Percentiles rank a stretch among this genome's conserved stretches.
Conservation (phyloP, 1,140 invertebrate genomes). For the Myzus persicae region DNA sequence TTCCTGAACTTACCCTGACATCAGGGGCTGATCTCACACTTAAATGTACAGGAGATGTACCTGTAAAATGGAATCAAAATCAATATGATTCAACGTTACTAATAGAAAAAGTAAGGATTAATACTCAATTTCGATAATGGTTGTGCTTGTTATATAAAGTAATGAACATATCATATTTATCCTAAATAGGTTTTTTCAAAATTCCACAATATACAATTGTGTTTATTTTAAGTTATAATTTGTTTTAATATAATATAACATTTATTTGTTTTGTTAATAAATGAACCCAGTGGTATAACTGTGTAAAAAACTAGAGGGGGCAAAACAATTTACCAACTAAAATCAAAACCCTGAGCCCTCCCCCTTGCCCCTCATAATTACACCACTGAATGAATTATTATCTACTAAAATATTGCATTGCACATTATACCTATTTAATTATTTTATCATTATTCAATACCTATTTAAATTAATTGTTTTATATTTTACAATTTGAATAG, state of each 20-base stretch:
- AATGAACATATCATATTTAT: neutral
- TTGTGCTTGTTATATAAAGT: neutral
- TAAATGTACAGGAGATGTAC: conserved; percentile 41
- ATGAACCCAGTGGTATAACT: neutral
- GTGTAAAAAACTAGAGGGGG: too few relatives aligned
- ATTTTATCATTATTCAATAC: neutral
- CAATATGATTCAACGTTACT: conserved; percentile 43
- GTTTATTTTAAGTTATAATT: conserved; percentile 12
- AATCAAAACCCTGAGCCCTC: too few relatives aligned
- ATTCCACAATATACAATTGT: neutral
- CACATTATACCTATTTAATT: neutral
- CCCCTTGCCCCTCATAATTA: too few relatives aligned
- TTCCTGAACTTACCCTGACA: conserved; percentile 57
- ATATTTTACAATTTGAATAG: neutral
- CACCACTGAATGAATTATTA: neutral
- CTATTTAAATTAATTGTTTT: neutral
- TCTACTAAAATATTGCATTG: neutral
- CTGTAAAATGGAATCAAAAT: conserved; percentile 36
- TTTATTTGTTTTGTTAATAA: neutral
- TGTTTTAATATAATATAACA: neutral
- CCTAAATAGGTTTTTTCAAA: neutral
- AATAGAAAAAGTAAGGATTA: conserved; percentile 1
- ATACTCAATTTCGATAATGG: neutral
- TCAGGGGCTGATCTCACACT: conserved; percentile 57
- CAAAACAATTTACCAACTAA: too few relatives aligned